Percentiles rank a stretch among this genome's conserved stretches.
Conservation (phyloP, 2,113 vertebrate genomes). For the Peromyscus leucopus region DNA sequence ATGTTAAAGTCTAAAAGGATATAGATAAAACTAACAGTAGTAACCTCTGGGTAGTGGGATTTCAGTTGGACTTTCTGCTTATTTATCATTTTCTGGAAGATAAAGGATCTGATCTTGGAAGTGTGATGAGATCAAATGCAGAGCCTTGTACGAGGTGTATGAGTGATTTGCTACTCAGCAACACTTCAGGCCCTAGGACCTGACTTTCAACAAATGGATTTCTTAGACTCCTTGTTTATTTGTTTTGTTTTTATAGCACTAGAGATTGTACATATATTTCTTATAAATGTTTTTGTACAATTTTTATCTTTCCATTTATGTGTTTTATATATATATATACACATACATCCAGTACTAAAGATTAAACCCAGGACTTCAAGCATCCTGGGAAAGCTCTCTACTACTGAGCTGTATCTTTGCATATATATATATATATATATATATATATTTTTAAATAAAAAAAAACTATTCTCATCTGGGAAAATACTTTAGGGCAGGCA, state of each 20-base stretch:
- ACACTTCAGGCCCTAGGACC: neutral
- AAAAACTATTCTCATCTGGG: slow-evolving; percentile 15
- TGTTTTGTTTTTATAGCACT: neutral
- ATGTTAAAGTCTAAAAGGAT: slow-evolving; percentile 43
- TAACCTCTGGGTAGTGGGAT: neutral
- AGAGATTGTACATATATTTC: neutral
- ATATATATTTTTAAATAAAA: slow-evolving; percentile 43
- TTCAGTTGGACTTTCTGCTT: slow-evolving; percentile 44
- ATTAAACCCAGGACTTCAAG: neutral
- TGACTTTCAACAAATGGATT: slow-evolving; percentile 23
- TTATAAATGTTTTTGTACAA: neutral
- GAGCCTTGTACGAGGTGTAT: too few relatives aligned
- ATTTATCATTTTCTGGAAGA: slow-evolving; percentile 33
- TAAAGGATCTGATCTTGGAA: neutral
- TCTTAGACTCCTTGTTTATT: neutral
- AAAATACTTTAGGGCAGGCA: slow-evolving; percentile 49
- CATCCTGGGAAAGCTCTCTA: neutral
- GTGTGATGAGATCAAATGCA: neutral
- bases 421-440: too few relatives aligned
- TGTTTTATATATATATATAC: neutral
- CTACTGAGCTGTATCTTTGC: neutral
- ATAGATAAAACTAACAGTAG: neutral
- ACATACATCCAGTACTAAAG: neutral
- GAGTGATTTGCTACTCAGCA: neutral
- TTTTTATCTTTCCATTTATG: neutral